These are phyloP conservation scores for Indicator indicator DNA, from an alignment of 2,113 vertebrate genomes.

Conservation along the genomic window DNA sequence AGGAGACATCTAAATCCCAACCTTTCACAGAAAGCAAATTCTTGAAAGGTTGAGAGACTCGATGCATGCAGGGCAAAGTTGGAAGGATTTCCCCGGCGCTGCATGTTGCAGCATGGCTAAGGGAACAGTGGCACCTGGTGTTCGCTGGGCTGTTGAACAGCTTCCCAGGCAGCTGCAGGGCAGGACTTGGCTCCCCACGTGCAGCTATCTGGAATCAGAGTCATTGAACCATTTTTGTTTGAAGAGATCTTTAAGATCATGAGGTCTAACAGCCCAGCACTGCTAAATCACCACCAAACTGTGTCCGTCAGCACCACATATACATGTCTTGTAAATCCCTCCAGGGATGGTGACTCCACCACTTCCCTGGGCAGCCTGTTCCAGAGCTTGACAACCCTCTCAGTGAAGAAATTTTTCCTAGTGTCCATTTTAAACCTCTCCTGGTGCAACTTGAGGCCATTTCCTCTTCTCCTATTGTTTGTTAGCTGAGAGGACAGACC, in stretches of 20 bases:
- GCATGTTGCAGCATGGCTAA: not conserved
- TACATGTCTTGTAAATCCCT: not conserved
- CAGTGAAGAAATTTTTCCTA: not conserved
- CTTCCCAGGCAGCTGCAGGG: not conserved
- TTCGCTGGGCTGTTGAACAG: not conserved
- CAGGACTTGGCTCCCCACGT: not conserved
- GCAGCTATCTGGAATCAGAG: not conserved
- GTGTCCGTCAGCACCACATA: not conserved
- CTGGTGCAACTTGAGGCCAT: not conserved
- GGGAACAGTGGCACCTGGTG: slow-evolving; percentile 75
- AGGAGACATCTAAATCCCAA: not conserved
- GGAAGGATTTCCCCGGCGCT: not conserved
- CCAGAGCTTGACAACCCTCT: not conserved
- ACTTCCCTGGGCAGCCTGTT: not conserved
- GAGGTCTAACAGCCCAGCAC: not conserved
- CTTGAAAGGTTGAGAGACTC: not conserved
- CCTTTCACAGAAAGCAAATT: not conserved
- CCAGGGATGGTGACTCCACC: not conserved
- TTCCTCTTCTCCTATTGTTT: not conserved
- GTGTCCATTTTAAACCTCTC: not conserved
- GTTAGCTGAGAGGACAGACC: not conserved
- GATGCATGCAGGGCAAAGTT: not conserved
- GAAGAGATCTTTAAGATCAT: not conserved
- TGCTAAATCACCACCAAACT: not conserved
- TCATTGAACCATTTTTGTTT: not conserved